Base-by-base conservation (phyloP, 1,140 invertebrate genomes). In the Paraescarpia echinospica region DNA sequence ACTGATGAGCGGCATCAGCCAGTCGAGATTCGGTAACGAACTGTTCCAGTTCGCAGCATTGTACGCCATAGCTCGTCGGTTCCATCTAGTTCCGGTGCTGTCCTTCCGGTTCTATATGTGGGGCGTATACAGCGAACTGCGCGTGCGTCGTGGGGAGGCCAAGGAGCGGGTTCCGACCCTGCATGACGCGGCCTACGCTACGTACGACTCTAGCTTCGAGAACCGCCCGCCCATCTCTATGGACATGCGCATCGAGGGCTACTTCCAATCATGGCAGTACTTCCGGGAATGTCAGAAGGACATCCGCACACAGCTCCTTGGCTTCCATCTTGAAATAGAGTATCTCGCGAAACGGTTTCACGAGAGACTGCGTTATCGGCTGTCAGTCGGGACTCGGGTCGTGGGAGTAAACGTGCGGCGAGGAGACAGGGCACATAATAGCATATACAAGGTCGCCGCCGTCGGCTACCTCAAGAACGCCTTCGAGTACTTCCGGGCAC, bases 191-290 rank as follows among this genome's bases (percentile, higher is more conserved):
- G 91, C 91, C 12, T 51, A 51, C 33, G 33, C 31, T 14, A 35
- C 35, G 91, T 48, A 35, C 33, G 34, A 91, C 91, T 14, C 6
- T 48, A 18, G 33, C 8, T 51, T 51, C 91, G 91, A 34, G 33
- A 8, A n/a, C 31, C 33, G 33, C 33, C n/a, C n/a, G 34, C n/a
- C 33, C n/a, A n/a, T n/a, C n/a, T n/a, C n/a, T n/a, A n/a, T n/a
- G n/a, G n/a, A n/a, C n/a, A n/a, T n/a, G n/a, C 91, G 91, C 91
- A 6, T 34, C 91, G 33, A 35, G 12, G 91, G 91, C 6, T 91
- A 34, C 91, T 48, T 91, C 91, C 91, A 91, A 34, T 91, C 91
- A n/a, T n/a, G n/a, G n/a, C n/a, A n/a, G n/a, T n/a, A n/a, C n/a
- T n/a, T n/a, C n/a, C n/a, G n/a, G 91, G 91, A 91, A 12, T 33